Base-by-base conservation (phyloP, 2,888 invertebrate genomes). In the Leptinotarsa rubiginosa region DNA sequence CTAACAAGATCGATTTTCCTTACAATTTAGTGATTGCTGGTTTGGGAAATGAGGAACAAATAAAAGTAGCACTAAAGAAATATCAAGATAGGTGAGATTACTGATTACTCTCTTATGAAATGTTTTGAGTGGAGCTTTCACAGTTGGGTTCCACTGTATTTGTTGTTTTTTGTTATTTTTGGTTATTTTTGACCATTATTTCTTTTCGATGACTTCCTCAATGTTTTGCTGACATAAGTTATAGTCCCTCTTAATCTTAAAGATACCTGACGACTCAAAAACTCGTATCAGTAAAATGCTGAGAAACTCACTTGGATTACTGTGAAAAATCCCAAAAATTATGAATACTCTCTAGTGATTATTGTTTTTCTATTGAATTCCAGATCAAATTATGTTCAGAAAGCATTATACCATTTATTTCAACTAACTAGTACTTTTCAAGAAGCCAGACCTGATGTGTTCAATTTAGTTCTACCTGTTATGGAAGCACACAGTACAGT, bases 371-470 rank as follows among this genome's bases (percentile, higher is more conserved):
- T 10, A 20, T 18, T 67, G 15, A n/a, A 49, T 76, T 78, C 56
- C 62, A 89, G 92, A 65, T 88, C 90, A 5, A 86, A 89, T 72
- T 93, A 92, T 84, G 90, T 93, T 49, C 93, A 93, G 86, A 92
- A 92, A 84, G 91, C 92, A 69, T 86, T 93, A 49, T 93, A 92
- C 85, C 90, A 91, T 84, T 87, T 93, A 69, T 93, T 90, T 80
- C 89, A 89, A 82, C 87, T 91, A 73, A 86, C 86, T 3, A 81
- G 82, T 65, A 80, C 80, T 59, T 89, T 89, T 80, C 86, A 88
- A 50, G 88, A 89, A 75, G 88, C 92, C 4, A 87, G 92, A 75
- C 89, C 91, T 13, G 93, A 93, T 83, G 89, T 93, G 16, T 91
- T 93, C 70, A 89, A 91, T 84, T 89, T 92, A 70, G 89, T 90